Base-by-base conservation (phyloP, 2,113 vertebrate species). In the Panurus biarmicus region DNA sequence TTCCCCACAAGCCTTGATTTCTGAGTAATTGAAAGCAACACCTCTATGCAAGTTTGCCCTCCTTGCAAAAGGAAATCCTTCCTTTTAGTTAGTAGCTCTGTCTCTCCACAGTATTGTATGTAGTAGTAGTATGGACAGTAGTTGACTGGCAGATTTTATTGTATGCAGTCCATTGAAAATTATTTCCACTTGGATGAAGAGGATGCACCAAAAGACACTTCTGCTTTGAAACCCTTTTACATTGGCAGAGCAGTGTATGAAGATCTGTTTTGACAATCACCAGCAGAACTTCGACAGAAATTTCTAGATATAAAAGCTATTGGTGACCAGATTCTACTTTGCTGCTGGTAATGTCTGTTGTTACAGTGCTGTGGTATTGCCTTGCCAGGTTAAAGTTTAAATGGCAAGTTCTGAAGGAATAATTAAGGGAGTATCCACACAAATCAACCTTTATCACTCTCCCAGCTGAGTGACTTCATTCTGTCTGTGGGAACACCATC, bases 161-260 rank as follows among this genome's bases (percentile, higher is more conserved):
- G 2, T 23, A 33, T 33, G 8, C 2, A 2, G 8, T 47, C 33
- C 56, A 1, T 6, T 82, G 10, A 62, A 47, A 44, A 47, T 90
- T 54, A 42, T 73, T 87, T 87, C 29, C 4, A 17, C 14, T 61
- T 79, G 42, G 7, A 19, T 1, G 0, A 67, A 60, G 40, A 44
- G 11, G 14, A n/a, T 65, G 26, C 5, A 4, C 58, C 42, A 87
- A 31, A 17, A 33, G 8, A 8, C 2, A 23, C 26, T 75, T 66
- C 62, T 82, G 14, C 38, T 82, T 87, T 87, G 62, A 87, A 87
- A 75, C 7, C 28, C n/a, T 75, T 69, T 31, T 21, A 53, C 6
- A 0, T 1, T 54, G 57, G 7, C 70, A 89, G 23, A 61, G 19
- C 9, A 23, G 28, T 35, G 7, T 15, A 12, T 5, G 7, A 38